A percentile compares a stretch with the other conserved stretches of the same genome.
phyloP scores from a whole-genome alignment of 2,888 invertebrate species.

The Vandiemenella viatica region DNA sequence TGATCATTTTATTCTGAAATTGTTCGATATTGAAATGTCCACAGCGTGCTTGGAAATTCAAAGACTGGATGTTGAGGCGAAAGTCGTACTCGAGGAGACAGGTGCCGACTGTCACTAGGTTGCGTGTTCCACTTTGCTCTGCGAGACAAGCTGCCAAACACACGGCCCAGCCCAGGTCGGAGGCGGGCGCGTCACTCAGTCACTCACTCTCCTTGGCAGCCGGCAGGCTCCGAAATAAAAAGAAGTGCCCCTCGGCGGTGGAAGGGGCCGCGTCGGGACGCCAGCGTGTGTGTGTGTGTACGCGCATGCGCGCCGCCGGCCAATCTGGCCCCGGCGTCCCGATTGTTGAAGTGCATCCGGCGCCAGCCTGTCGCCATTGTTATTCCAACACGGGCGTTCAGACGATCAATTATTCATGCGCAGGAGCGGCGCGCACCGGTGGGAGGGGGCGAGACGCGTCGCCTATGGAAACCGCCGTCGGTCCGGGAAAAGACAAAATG shows the following conservation, averaged over 20 bases:
- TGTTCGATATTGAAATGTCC: too few species aligned
- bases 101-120: too few species aligned
- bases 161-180: too few species aligned
- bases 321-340: slow-evolving; percentile 10
- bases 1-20: too few species aligned
- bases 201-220: too few species aligned
- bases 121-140: too few species aligned
- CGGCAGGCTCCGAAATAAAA: too few species aligned
- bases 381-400: slow-evolving; percentile 17
- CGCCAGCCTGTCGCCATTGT: slow-evolving; percentile 15
- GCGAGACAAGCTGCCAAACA: too few species aligned
- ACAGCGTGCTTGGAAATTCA: too few species aligned
- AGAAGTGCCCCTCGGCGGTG: neutral
- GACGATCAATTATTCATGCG: slow-evolving; percentile 18
- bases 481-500: neutral
- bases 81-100: too few species aligned
- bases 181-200: too few species aligned
- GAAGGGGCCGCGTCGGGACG: neutral
- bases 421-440: slow-evolving; percentile 5
- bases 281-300: neutral
- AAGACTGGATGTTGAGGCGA: too few species aligned
- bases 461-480: slow-evolving; percentile 2
- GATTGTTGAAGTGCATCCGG: slow-evolving; percentile 15
- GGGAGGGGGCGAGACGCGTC: slow-evolving; percentile 1
- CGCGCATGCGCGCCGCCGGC: slow-evolving; percentile 9